Conservation (phyloP, 2,797 vertebrate genomes). For the Erethizon dorsatum region DNA sequence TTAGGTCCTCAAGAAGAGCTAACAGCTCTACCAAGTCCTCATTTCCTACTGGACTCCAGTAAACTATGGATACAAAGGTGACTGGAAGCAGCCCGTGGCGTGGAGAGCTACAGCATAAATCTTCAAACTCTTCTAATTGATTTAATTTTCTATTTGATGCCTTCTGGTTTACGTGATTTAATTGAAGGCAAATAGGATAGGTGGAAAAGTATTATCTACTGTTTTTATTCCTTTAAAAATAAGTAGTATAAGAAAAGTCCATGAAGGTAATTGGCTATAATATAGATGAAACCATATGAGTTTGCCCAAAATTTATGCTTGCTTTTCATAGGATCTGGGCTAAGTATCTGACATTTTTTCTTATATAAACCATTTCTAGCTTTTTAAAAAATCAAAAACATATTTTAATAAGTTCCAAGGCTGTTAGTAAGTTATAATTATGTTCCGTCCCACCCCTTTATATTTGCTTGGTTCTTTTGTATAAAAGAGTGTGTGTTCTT, state of each 20-base stretch:
- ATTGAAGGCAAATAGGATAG: constrained; percentile 22
- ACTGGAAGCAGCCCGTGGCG: neutral
- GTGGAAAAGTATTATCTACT: constrained; percentile 9
- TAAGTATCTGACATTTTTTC: constrained; percentile 15
- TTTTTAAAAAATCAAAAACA: constrained; percentile 26
- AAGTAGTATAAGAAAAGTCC: constrained; percentile 4
- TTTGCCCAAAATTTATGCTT: constrained; percentile 26
- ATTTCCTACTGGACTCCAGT: neutral
- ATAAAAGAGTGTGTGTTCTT: neutral
- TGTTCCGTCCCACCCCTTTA: neutral
- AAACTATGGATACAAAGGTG: neutral
- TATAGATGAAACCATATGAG: neutral
- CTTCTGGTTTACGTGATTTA: neutral
- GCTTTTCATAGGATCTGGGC: neutral
- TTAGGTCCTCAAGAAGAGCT: neutral
- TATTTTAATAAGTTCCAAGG: constrained; percentile 37
- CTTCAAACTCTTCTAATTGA: neutral
- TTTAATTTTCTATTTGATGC: neutral
- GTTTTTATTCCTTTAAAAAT: neutral
- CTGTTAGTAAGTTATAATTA: constrained; percentile 43
- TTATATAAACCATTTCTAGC: constrained; percentile 37
- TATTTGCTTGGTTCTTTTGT: constrained; percentile 28
- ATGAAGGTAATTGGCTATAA: neutral
- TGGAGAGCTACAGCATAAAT: neutral
- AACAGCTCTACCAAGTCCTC: neutral